Base-by-base conservation (phyloP, 92 coral and sea anemone genomes). In the Muricea muricata region DNA sequence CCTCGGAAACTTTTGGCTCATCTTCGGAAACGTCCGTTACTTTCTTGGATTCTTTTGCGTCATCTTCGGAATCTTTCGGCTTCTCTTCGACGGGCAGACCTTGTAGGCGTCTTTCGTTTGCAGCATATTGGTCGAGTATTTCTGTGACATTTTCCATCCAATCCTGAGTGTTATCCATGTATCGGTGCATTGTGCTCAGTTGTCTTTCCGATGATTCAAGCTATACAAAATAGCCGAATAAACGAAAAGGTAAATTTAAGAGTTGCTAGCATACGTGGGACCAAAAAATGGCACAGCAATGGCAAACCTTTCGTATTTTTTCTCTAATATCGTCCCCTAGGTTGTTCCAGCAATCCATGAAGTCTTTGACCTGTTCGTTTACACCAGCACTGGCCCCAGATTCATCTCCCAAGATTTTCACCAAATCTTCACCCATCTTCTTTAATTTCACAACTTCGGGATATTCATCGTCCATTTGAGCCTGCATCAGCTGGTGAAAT, bases 181-280 rank as follows among this genome's bases (percentile, higher is more conserved):
- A 78, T 14, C 83, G 20, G 21, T 78, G 45, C 83, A 78, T 78
- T 2, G 71, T 78, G 65, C 70, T 55, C 7, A 78, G 83, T 57
- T 78, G 83, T n/a, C 83, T 33, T 23, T 58, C 71, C 4, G 83
- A 78, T 1, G 83, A 55, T 56, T 78, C 83, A 13, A 78, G 71
- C 83, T 78, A 21, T 0, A 78, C n/a, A n/a, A n/a, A n/a, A n/a
- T n/a, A n/a, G n/a, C n/a, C n/a, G n/a, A n/a, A n/a, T n/a, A n/a
- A n/a, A n/a, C n/a, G n/a, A 58, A 1, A 20, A 4, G 65, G 15
- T 23, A 25, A 71, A 71, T 39, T 34, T 15, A 68, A 5, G 26
- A n/a, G n/a, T n/a, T n/a, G n/a, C n/a, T n/a, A n/a, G n/a, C n/a
- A n/a, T n/a, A n/a, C n/a, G n/a, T n/a, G n/a, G n/a, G n/a, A n/a